Evolutionary conservation across 2,888 invertebrate genomes (phyloP).

Genomic region (Sarcophaga carnaria): DNA sequence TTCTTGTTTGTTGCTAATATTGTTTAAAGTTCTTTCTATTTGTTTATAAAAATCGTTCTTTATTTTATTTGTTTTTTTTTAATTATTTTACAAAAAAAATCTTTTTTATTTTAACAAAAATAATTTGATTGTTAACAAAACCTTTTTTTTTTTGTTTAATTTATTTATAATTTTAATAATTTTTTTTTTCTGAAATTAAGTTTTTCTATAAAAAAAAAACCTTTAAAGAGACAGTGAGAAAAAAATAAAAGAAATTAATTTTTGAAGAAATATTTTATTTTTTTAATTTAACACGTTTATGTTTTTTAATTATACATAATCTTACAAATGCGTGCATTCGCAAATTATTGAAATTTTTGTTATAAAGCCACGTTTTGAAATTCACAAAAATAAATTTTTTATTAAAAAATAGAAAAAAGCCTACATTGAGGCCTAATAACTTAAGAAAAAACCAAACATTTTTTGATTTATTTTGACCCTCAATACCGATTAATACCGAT

Average conservation of each 20-base stretch:
- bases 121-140: constrained; percentile 55
- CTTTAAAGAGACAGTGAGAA: constrained; percentile 35
- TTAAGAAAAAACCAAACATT: too few relatives aligned
- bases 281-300: neutral
- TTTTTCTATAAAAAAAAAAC: constrained; percentile 56
- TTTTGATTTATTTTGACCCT: too few relatives aligned
- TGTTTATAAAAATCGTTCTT: constrained; percentile 11
- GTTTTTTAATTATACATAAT: neutral
- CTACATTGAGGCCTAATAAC: too few relatives aligned
- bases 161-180: neutral
- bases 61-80: constrained; percentile 38
- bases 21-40: constrained; percentile 46
- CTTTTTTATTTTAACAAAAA: constrained; percentile 44
- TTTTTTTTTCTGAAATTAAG: constrained; percentile 36
- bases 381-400: neutral
- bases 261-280: neutral
- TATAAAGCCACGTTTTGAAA: neutral
- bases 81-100: constrained; percentile 63
- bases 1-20: too few relatives aligned
- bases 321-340: neutral
- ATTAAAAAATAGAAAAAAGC: too few relatives aligned
- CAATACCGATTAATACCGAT: too few relatives aligned
- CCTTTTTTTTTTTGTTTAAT: constrained; percentile 42
- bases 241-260: constrained; percentile 46
- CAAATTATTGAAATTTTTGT: neutral